These are phyloP conservation scores for Muraenolepis orangiensis DNA, from an alignment of 2,797 vertebrate genomes.

Conservation along the genomic window DNA sequence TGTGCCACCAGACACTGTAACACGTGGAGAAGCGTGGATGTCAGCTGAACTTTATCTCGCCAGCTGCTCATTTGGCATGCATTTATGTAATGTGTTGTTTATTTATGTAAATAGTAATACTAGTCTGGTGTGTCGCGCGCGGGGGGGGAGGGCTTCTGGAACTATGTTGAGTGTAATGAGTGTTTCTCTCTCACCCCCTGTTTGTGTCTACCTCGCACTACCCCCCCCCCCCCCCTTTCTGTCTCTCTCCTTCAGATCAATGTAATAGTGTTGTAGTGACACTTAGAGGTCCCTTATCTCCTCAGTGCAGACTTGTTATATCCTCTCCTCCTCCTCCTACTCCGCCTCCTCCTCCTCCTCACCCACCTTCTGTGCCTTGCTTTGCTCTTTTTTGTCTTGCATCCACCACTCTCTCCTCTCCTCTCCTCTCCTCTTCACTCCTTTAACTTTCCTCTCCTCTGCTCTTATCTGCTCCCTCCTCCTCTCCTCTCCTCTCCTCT, in stretches of 20 bases:
- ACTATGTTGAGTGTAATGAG: conserved; percentile 43
- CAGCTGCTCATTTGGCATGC: background rate
- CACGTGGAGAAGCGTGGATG: background rate
- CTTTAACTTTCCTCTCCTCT: background rate
- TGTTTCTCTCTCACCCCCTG: conserved; percentile 14
- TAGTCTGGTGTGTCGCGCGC: background rate
- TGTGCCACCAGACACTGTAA: no score
- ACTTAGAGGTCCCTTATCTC: conserved; percentile 72
- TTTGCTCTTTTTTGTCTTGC: background rate
- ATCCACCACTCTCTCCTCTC: background rate
- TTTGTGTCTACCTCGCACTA: conserved; percentile 6
- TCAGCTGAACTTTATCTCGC: background rate
- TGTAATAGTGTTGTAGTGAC: conserved; percentile 71
- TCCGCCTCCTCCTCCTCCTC: background rate
- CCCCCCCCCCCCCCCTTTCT: conserved; percentile 28
- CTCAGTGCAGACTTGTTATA: conserved; percentile 64
- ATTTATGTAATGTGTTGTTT: background rate
- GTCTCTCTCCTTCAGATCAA: conserved; percentile 60
- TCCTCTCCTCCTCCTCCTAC: conserved; percentile 23
- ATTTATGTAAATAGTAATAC: conserved; percentile 15
- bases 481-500: no score
- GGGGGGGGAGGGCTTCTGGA: conserved; percentile 44
- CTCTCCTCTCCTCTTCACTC: no score
- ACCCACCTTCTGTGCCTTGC: background rate
- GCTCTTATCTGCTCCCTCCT: background rate